Evolutionary conservation across 2,888 invertebrate genomes (phyloP).

Genomic region (Rhimphoctona megacephalus): DNA sequence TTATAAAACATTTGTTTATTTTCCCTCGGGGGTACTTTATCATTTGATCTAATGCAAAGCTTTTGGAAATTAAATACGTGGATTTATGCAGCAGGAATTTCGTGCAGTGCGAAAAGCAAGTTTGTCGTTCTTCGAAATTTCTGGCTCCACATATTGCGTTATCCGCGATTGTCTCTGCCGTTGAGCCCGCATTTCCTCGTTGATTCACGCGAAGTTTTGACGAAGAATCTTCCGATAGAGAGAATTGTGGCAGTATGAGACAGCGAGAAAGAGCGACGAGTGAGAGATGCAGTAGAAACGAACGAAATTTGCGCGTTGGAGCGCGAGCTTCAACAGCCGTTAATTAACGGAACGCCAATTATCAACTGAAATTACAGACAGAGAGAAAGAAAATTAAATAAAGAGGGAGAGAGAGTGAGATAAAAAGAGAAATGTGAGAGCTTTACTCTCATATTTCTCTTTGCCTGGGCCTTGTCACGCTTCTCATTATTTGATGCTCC

Average conservation of each 20-base stretch:
- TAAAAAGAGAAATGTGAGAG: constrained; percentile 15
- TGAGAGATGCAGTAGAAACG: constrained; percentile 25
- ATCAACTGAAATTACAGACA: constrained; percentile 61
- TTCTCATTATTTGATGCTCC: constrained; percentile 47
- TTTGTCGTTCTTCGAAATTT: background rate
- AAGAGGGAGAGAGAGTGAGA: constrained; percentile 28
- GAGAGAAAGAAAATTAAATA: constrained; percentile 16
- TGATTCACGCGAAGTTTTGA: constrained; percentile 52
- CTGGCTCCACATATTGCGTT: constrained; percentile 4
- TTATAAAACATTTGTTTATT: background rate
- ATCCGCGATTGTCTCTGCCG: constrained; percentile 7
- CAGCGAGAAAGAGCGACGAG: background rate
- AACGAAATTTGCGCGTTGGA: constrained; percentile 44
- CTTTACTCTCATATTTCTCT: constrained; percentile 11
- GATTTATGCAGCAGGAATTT: background rate
- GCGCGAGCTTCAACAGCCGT: constrained; percentile 54
- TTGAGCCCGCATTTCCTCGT: constrained; percentile 27
- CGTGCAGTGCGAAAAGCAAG: background rate
- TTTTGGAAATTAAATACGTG: background rate
- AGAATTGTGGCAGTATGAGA: background rate
- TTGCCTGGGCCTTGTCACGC: constrained; percentile 8
- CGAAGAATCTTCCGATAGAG: constrained; percentile 24
- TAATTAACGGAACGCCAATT: constrained; percentile 66
- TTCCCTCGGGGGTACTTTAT: background rate
- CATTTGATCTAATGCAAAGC: background rate